These are phyloP conservation scores for Elephas maximus DNA, from an alignment of 2,113 vertebrate species.

Conservation along the genomic window DNA sequence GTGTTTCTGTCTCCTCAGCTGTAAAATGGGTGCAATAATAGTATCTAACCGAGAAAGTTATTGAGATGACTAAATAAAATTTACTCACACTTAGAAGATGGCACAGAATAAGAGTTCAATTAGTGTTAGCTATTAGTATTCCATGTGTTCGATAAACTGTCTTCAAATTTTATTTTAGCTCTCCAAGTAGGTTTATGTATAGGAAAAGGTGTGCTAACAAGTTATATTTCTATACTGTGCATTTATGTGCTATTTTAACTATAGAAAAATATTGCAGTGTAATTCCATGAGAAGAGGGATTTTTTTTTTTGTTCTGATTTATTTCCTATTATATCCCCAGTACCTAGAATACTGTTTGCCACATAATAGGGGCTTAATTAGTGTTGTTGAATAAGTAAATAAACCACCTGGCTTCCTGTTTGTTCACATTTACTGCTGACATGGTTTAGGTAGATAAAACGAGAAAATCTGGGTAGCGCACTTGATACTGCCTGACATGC, in stretches of 20 bases:
- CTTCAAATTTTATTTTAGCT: background rate
- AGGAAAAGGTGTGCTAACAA: background rate
- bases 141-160: background rate
- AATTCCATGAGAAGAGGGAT: background rate
- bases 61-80: constrained; percentile 10
- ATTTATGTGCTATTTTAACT: background rate
- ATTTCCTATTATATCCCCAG: background rate
- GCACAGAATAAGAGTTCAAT: background rate
- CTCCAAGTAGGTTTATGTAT: background rate
- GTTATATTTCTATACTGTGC: background rate
- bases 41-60: background rate
- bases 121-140: background rate
- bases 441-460: background rate
- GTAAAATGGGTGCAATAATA: background rate
- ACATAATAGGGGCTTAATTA: background rate
- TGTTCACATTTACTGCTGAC: background rate
- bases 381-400: background rate
- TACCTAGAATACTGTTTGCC: background rate
- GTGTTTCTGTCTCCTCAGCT: background rate
- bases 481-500: background rate
- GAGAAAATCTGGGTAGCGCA: background rate
- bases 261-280: background rate
- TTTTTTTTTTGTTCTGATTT: background rate
- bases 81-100: background rate
- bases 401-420: background rate